These are phyloP conservation scores for Plagodis pulveraria DNA, from an alignment of 2,888 invertebrate genomes.

Conservation along the genomic window DNA sequence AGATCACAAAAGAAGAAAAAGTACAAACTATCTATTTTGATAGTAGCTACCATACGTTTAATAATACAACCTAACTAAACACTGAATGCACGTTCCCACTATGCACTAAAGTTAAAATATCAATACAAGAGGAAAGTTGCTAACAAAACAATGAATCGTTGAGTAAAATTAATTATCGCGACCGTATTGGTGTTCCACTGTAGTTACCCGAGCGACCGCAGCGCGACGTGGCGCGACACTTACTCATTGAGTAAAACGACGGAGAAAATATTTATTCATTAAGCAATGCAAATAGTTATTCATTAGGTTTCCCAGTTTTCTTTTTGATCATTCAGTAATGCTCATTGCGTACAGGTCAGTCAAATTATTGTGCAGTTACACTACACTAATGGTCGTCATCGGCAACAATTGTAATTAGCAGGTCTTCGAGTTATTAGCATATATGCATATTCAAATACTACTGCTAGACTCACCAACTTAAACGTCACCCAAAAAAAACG, in stretches of 20 bases:
- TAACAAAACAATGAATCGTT: conserved; percentile 53
- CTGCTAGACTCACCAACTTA: no score
- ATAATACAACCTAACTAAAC: no score
- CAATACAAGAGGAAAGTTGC: conserved; percentile 34
- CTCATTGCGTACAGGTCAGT: no score
- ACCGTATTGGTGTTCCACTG: conserved; percentile 46
- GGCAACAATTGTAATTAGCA: no score
- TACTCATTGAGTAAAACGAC: conserved; percentile 27
- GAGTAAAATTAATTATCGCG: conserved; percentile 55
- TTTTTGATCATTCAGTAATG: neutral
- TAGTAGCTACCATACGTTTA: no score
- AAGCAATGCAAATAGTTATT: neutral
- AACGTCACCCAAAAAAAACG: no score
- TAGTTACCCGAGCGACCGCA: conserved; percentile 53
- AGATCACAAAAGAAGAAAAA: no score
- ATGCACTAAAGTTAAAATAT: conserved; percentile 24
- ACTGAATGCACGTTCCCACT: conserved; percentile 21
- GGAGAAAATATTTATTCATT: conserved; percentile 1
- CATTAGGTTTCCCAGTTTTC: neutral
- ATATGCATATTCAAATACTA: no score
- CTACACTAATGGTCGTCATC: no score
- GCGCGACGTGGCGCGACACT: conserved; percentile 43
- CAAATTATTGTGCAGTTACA: no score
- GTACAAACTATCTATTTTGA: no score
- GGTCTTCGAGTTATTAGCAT: no score